Base-by-base conservation (phyloP, 1,140 invertebrate species). In the Drosophila azteca region DNA sequence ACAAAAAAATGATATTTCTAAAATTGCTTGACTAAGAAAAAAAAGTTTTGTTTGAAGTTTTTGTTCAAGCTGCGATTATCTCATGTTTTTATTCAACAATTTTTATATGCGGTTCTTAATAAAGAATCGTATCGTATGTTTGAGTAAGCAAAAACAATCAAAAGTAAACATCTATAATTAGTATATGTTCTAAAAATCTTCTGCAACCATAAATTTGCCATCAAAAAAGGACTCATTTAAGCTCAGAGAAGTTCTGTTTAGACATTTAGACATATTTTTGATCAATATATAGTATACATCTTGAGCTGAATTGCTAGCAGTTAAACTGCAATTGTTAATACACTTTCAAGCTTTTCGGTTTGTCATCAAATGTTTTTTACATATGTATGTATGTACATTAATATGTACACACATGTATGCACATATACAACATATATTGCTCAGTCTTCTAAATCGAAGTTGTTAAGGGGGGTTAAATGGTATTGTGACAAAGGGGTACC, bases 401-500 rank as follows among this genome's bases (percentile, higher is more conserved):
- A 35, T 35, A 35, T 35, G 31, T 35, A 17, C 17, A 20, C 17
- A 20, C 24, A 26, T 24, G 31, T 24, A 68, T 66, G 41, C 26
- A 44, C 39, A 55, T 49, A 26, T 20, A 20, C 24, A 24, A 20
- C 24, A 24, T 11, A 43, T 43, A 11, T 48, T 57, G 31, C 43
- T 66, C 66, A 69, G 66, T 69, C 66, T 69, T 69, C 68, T 26
- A 52, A 69, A 69, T 68, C 22, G 24, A 69, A 69, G 57, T 50
- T 43, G 13, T 43, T 43, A 50, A 31, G 24, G 35, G 35, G 31
- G 3, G 6, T 2, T 31, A 8, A 15, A 17, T n/a, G 20, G 17
- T 39, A 17, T 69, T 50, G 51, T 43, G 64, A 41, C 31, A 11
- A 45, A 11, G 8, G 8, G 24, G 8, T 8, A 31, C 8, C n/a